Conservation (phyloP, 2,888 invertebrate genomes). For the Parnassius glacialis region DNA sequence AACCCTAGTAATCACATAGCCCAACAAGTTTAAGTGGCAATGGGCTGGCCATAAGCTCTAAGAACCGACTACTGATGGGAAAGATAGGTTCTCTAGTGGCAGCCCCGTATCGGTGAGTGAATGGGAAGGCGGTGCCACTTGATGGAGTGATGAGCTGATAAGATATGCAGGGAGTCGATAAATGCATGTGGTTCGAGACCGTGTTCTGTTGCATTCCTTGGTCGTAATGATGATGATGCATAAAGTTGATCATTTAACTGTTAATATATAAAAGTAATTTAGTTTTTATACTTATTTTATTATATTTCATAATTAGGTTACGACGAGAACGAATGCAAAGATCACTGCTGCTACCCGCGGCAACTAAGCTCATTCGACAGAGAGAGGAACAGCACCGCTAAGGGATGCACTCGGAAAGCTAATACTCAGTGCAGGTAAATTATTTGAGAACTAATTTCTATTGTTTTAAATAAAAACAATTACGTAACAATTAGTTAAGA, state of each 20-base stretch:
- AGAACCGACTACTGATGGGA: no score
- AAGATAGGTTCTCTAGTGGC: no score
- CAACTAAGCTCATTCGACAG: constrained; percentile 86
- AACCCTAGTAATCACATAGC: no score
- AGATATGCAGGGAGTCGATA: no score
- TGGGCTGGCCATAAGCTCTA: no score
- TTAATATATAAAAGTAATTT: no score
- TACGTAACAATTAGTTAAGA: no score
- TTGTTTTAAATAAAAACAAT: background rate
- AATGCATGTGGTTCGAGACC: no score
- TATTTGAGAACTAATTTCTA: background rate
- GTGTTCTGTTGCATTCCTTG: background rate
- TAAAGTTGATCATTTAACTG: no score
- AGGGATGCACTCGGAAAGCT: constrained; percentile 89
- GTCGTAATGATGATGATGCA: no score
- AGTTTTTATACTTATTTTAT: background rate
- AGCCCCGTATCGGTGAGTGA: no score
- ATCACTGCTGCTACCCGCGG: constrained; percentile 96
- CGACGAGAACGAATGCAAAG: constrained; percentile 93
- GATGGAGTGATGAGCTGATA: background rate
- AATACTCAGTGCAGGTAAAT: constrained; percentile 89
- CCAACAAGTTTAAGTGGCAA: no score
- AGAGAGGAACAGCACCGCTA: constrained; percentile 85
- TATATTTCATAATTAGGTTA: constrained; percentile 78
- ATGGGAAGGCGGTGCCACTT: background rate